Conservation (phyloP, 2,113 vertebrate genomes). For the Fregetta grallaria region DNA sequence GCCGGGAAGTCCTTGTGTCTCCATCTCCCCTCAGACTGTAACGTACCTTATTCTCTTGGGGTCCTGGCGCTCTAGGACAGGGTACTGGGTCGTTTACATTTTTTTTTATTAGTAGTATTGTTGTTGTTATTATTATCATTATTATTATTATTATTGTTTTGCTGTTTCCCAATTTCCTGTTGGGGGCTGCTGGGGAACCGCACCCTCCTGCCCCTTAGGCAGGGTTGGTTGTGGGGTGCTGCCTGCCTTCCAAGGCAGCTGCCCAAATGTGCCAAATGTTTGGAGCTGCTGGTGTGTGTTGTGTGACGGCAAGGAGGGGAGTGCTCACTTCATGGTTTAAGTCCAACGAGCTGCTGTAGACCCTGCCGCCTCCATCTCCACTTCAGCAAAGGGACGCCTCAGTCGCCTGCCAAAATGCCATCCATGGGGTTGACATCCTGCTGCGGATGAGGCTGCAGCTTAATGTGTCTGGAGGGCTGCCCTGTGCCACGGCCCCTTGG, state of each 20-base stretch:
- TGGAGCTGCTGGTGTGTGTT: not conserved
- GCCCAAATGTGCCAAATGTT: slow-evolving; percentile 18
- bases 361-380: fast-evolving
- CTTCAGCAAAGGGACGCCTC: not conserved
- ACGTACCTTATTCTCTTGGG: slow-evolving; percentile 1
- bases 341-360: not conserved
- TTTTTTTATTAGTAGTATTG: not conserved
- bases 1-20: slow-evolving; percentile 46
- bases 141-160: not conserved
- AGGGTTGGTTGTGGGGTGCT: not conserved
- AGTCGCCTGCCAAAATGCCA: not conserved
- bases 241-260: not conserved
- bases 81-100: slow-evolving; percentile 26
- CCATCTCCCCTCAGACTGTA: slow-evolving; percentile 45
- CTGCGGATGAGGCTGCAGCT: not conserved
- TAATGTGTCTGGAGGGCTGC: not conserved
- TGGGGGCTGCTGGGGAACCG: not conserved
- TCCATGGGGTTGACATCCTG: fast-evolving
- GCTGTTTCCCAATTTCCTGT: not conserved
- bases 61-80: slow-evolving; percentile 3
- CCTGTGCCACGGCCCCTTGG: not conserved
- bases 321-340: fast-evolving
- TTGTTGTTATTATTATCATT: not conserved
- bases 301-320: fast-evolving
- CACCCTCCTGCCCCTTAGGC: not conserved